These are phyloP conservation scores for Akabosia matsudoensis DNA, from an alignment of 1,140 invertebrate species.

Conservation along the genomic window DNA sequence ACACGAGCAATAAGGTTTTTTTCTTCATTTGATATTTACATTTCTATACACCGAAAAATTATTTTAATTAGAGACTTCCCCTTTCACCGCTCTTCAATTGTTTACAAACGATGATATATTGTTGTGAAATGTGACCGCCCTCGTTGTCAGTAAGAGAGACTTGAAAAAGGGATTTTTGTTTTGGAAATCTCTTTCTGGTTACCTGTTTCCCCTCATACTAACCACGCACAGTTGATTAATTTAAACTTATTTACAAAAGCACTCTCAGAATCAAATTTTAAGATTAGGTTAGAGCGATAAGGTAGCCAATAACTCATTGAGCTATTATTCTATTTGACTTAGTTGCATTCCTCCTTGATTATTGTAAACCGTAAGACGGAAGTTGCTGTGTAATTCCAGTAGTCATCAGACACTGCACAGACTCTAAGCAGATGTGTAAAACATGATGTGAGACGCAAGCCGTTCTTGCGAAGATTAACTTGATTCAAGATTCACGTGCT, in stretches of 20 bases:
- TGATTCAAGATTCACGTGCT: no score
- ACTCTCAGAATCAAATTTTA: no score
- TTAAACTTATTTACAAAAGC: background rate
- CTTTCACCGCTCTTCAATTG: constrained; percentile 11
- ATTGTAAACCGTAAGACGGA: constrained; percentile 9
- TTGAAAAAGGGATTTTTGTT: no score
- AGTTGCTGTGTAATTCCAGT: constrained; percentile 16
- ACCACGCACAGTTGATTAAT: no score
- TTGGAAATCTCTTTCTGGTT: no score
- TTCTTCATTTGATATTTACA: no score
- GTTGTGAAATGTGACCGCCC: constrained; percentile 1
- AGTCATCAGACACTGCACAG: background rate
- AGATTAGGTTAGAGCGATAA: background rate
- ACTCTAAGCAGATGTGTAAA: no score
- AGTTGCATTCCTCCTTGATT: background rate
- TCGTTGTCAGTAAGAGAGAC: background rate
- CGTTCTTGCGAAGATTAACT: no score
- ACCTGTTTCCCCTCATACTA: no score
- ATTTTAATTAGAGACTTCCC: constrained; percentile 11
- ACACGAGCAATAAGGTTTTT: no score
- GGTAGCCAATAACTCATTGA: background rate
- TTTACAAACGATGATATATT: constrained; percentile 1
- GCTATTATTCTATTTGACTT: no score
- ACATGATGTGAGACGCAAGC: no score
- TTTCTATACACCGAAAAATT: constrained; percentile 3